phyloP scores from a whole-genome alignment of 2,113 vertebrate genomes.

The Trinectes maculatus region DNA sequence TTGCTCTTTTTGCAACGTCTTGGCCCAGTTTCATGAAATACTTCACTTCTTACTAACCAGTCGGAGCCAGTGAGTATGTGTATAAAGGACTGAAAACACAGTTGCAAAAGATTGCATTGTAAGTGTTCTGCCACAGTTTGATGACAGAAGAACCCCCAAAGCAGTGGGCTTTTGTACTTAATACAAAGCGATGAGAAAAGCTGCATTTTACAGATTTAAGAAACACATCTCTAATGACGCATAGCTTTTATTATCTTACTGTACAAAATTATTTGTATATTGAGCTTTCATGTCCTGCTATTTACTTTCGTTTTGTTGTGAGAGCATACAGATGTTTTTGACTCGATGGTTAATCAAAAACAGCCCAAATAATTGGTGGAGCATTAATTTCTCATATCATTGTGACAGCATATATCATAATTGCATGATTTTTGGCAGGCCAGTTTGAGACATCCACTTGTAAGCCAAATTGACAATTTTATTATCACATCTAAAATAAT shows the following conservation, averaged over 20 bases:
- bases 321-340: no score
- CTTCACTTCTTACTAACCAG: slow-evolving; percentile 52
- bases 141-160: slow-evolving; percentile 36
- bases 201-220: neutral
- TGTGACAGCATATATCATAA: no score
- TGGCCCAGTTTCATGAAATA: slow-evolving; percentile 60
- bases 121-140: slow-evolving; percentile 35
- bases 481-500: neutral
- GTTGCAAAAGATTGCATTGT: slow-evolving; percentile 48
- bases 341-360: no score
- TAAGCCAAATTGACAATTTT: neutral
- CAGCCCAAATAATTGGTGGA: neutral
- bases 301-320: slow-evolving; percentile 17
- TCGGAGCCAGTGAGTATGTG: slow-evolving; percentile 29
- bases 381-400: no score
- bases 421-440: neutral
- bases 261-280: neutral
- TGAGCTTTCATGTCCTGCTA: neutral
- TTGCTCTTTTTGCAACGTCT: slow-evolving; percentile 51
- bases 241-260: neutral
- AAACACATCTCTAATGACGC: neutral
- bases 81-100: slow-evolving; percentile 34
- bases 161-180: slow-evolving; percentile 14
- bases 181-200: slow-evolving; percentile 6
- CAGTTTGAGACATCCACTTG: neutral